Percentiles rank a stretch among this genome's conserved stretches.
Evolutionary conservation across 2,113 vertebrate species (phyloP).

Genomic region (Psittacula cyanocephala): DNA sequence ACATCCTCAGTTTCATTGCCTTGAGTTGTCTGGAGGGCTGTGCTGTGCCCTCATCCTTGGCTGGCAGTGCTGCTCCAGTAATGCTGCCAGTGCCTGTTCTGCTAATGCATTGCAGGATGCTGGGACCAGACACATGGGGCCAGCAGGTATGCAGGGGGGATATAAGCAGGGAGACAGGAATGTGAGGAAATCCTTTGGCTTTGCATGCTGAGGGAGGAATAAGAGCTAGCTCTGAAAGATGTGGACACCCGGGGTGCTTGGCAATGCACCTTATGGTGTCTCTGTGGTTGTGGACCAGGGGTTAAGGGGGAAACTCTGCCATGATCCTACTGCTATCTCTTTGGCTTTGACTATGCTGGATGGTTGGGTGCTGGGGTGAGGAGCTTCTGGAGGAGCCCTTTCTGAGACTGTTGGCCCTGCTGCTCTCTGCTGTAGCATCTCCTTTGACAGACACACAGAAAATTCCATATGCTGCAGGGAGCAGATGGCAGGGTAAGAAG

Average conservation of each 20-base stretch:
- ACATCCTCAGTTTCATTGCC: neutral
- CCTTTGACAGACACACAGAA: neutral
- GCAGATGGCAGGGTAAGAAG: neutral
- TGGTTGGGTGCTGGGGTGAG: neutral
- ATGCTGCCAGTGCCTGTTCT: neutral
- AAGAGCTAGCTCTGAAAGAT: neutral
- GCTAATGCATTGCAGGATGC: neutral
- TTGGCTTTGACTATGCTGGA: neutral
- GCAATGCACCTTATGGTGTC: neutral
- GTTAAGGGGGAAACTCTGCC: neutral
- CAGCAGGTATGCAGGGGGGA: neutral
- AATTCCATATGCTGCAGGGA: neutral
- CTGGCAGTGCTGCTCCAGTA: neutral
- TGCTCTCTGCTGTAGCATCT: neutral
- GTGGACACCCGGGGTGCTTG: neutral
- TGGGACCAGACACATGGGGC: neutral
- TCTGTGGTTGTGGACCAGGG: neutral
- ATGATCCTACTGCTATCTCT: neutral
- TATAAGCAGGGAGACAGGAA: conserved; percentile 10
- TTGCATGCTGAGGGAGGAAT: neutral
- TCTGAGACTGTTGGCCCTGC: neutral
- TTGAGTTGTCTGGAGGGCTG: neutral
- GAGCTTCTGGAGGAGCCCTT: neutral
- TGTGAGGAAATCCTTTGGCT: conserved; percentile 23
- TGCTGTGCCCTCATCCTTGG: neutral